Base-by-base conservation (phyloP, 2,113 vertebrate species). In the Phaethornis superciliosus region DNA sequence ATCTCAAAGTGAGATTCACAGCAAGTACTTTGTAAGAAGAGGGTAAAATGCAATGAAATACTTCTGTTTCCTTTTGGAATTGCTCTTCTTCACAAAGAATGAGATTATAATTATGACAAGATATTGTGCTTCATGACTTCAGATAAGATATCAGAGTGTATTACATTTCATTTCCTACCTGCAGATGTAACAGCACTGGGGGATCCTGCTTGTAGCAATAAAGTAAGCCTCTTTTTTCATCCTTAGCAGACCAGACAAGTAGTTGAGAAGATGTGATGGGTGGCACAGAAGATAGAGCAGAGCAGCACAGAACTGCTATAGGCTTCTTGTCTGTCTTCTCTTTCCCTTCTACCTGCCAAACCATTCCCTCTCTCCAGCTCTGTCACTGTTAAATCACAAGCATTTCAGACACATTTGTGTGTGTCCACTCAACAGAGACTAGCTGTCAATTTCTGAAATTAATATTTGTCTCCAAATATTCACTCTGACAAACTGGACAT, bases 301-400 rank as follows among this genome's bases (percentile, higher is more conserved):
- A 76, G 33, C 47, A 55, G 19, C 13, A 4, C 1, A 9, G 9
- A 55, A 8, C 18, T 51, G 19, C 15, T 18, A 32, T 21, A 59
- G 21, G 20, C 5, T 76, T 83, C 55, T 65, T 9, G 65, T 55
- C 46, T 6, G 35, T 11, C 10, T 46, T 6, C 4, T 86, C 74
- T 28, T 17, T 15, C 9, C 51, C 20, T 23, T 30, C 9, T 24
- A 44, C 10, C 18, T 81, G 16, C 10, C 11, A 89, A 86, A 54
- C 6, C 2, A 35, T n/a, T 46, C 5, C 16, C 26, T 65, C 30
- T 55, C 58, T 78, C n/a, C 49, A 80, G 33, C 26, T 21, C 81
- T 70, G 30, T 12, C 24, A 74, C 2, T 13, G 18, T 56, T 70
- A 86, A 77, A 58, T 23, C 3, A 5, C 0, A 0, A 74, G 9